A percentile compares a stretch with the other conserved stretches of the same genome.
Evolutionary conservation across 1,140 invertebrate genomes (phyloP).

Genomic region (Periplaneta americana): DNA sequence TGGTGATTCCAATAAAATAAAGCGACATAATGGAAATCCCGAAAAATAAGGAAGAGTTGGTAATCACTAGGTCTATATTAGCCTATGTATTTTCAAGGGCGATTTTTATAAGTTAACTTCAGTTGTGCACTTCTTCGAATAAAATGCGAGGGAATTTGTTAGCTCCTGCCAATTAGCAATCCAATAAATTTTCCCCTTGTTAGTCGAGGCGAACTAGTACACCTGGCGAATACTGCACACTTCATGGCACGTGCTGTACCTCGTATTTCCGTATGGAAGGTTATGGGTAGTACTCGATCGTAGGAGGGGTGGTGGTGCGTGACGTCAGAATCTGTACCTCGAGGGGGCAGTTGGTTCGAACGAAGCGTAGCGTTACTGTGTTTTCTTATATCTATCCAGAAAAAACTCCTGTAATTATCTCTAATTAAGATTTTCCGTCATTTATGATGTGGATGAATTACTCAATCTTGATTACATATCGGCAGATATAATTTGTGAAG

Average conservation of each 20-base stretch:
- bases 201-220: not conserved
- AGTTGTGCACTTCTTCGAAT: no score
- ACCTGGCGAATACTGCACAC: not conserved
- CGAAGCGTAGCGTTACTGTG: not conserved
- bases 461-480: not conserved
- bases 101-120: no score
- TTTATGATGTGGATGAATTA: not conserved
- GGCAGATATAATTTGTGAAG: not conserved
- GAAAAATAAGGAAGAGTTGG: no score
- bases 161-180: no score
- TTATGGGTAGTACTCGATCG: not conserved
- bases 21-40: no score
- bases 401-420: no score
- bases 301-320: not conserved
- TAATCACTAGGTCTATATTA: no score
- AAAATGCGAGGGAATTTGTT: no score
- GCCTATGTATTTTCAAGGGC: no score
- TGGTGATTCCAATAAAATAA: no score
- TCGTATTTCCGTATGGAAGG: not conserved
- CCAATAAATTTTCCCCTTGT: no score
- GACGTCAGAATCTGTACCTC: not conserved
- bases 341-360: not conserved
- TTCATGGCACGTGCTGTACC: not conserved
- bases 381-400: not conserved
- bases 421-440: not conserved